Evolutionary conservation across 2,888 invertebrate species (phyloP), one percentile per base, ranked within the genome.

Genomic region (Chymomyza amoena): DNA sequence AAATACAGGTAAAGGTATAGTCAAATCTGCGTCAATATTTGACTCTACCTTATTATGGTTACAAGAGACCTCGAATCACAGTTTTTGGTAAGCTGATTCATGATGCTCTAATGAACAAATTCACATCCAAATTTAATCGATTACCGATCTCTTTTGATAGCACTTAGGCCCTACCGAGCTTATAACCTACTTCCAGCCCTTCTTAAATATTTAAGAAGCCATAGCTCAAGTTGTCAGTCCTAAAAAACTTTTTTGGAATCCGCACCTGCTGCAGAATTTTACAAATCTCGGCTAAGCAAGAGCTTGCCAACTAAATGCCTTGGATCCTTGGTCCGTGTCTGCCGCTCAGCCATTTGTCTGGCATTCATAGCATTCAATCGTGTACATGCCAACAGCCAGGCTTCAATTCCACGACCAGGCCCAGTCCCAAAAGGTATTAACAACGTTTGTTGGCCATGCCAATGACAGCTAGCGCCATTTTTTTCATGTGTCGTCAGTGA

Each of bases 291-390:
- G 32, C 32, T 7, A 32, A 45, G 39, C 39, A 45, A 45, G 2
- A 45, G 39, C 39, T 13, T 45, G 39, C 4, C 39, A 45, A 45
- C 39, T 32, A 32, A 32, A 45, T 45, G 39, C 39, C 13, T 45
- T 10, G 39, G 39, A 32, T 32, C 32, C 32, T 6, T 32, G 32
- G 32, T 45, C 39, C 39, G 39, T 45, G 39, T 45, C 39, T 45
- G 13, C 39, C 13, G 39, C 13, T 45, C 39, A 13, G 39, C 39
- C 39, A 45, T 45, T 66, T 66, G 62, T 69, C 62, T 65, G 59
- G 52, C 59, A 62, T 66, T 71, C 36, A 45, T 67, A 61, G 64
- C 51, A 64, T 70, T 67, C 64, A 64, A 69, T 64, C 59, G 51
- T 60, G 50, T 61, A 54, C 59, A 71, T 63, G 67, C 59, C 61